phyloP scores from a whole-genome alignment of 1,140 invertebrate genomes.

The Coptotermes formosanus region DNA sequence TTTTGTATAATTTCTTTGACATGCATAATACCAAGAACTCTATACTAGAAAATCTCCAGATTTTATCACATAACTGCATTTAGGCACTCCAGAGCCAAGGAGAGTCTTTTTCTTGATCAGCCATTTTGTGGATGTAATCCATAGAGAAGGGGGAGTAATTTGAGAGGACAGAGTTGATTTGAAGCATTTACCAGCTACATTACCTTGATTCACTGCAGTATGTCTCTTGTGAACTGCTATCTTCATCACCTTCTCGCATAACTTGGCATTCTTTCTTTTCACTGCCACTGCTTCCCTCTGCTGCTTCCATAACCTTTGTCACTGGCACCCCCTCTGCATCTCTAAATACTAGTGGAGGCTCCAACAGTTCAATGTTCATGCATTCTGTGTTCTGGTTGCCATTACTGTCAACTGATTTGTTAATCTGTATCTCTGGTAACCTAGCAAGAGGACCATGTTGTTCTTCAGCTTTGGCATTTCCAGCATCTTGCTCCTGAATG shows the following conservation, averaged over 20 bases:
- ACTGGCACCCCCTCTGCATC: background rate
- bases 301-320: background rate
- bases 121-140: too few species aligned
- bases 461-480: background rate
- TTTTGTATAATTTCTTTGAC: too few species aligned
- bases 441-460: background rate
- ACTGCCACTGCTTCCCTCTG: background rate
- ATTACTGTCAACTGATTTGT: background rate
- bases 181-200: background rate
- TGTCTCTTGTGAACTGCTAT: background rate
- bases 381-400: background rate
- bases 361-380: background rate
- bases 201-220: conserved; percentile 16
- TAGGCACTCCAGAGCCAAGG: too few species aligned
- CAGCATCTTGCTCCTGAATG: background rate
- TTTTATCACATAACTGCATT: too few species aligned
- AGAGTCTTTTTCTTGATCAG: too few species aligned
- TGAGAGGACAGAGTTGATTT: too few species aligned
- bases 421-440: background rate
- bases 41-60: too few species aligned
- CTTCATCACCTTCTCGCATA: background rate
- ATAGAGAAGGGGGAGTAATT: too few species aligned
- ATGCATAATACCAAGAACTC: too few species aligned
- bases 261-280: background rate
- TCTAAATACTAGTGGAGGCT: background rate